These are phyloP conservation scores for Matsumurasca onukii DNA, from an alignment of 1,140 invertebrate species.

Conservation along the genomic window DNA sequence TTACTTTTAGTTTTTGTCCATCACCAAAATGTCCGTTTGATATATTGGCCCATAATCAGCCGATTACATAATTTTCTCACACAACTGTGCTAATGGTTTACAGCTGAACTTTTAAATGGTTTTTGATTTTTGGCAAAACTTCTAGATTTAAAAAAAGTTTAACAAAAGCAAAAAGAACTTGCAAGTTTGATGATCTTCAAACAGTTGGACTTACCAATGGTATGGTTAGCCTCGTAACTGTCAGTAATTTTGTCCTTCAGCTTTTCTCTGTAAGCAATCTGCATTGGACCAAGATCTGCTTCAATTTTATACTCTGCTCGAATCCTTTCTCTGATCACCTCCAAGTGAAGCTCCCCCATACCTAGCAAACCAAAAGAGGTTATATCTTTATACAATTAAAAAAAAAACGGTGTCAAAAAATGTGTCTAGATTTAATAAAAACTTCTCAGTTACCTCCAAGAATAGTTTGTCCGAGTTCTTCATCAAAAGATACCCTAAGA, in stretches of 20 bases:
- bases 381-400: background rate
- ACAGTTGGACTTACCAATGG: constrained; percentile 63
- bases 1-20: too few species aligned
- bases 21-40: too few species aligned
- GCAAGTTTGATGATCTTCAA: too few species aligned
- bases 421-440: background rate
- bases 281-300: constrained; percentile 88
- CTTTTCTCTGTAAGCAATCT: constrained; percentile 91
- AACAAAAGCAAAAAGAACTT: too few species aligned
- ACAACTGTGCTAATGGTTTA: too few species aligned
- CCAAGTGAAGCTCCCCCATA: constrained; percentile 97
- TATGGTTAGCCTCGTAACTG: constrained; percentile 60
- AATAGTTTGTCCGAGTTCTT: constrained; percentile 83
- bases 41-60: too few species aligned
- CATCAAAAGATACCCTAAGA: constrained; percentile 71
- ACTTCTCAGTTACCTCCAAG: constrained; percentile 58
- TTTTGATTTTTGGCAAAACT: too few species aligned
- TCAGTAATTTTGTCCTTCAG: constrained; percentile 55
- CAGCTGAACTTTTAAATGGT: too few species aligned
- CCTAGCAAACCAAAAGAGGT: constrained; percentile 49
- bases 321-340: constrained; percentile 89
- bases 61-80: too few species aligned
- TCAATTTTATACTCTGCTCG: constrained; percentile 89
- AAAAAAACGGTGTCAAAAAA: too few species aligned
- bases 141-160: too few species aligned